A percentile compares a stretch with the other conserved stretches of the same genome.
These are phyloP conservation scores for Hetaerina americana DNA, from an alignment of 1,140 invertebrate genomes.

Conservation along the genomic window DNA sequence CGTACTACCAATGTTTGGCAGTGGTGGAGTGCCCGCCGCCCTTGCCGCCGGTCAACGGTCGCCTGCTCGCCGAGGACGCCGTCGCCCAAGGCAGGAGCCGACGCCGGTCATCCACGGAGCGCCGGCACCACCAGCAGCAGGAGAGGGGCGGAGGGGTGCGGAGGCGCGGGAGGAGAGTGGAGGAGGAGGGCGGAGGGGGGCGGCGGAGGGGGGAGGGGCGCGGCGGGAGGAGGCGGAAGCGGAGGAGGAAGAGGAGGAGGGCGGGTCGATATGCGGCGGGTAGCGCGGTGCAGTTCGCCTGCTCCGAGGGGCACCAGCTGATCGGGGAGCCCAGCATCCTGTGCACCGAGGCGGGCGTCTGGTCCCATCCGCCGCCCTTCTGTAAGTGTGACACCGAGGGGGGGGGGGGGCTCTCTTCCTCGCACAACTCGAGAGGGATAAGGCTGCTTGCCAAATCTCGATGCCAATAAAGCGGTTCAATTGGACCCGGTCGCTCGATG, in stretches of 20 bases:
- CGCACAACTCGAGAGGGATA: no score
- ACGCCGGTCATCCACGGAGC: conserved; percentile 17
- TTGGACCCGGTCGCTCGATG: no score
- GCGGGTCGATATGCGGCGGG: conserved; percentile 47
- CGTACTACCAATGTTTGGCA: no score
- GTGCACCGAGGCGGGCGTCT: conserved; percentile 72
- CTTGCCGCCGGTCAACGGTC: conserved; percentile 53
- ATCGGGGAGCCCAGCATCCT: conserved; percentile 67
- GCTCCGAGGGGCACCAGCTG: conserved; percentile 52
- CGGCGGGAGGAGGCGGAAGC: conserved; percentile 19
- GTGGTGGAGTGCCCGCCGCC: conserved; percentile 67
- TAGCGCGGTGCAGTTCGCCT: conserved; percentile 63
- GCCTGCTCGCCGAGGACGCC: conserved; percentile 38
- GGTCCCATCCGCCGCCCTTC: conserved; percentile 72
- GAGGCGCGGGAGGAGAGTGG: conserved; percentile 11
- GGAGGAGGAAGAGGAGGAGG: conserved; percentile 13
- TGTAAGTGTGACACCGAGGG: conserved; percentile 31
- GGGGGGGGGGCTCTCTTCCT: background rate
- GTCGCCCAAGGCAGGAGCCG: background rate
- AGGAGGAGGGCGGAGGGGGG: conserved; percentile 28
- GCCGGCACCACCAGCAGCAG: conserved; percentile 32
- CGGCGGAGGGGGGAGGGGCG: conserved; percentile 30
- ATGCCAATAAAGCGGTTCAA: no score
- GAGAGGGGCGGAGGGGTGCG: conserved; percentile 19
- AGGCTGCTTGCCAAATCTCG: no score